Evolutionary conservation across 1,140 invertebrate species (phyloP), one percentile per base, ranked within the genome.

Genomic region (Psilanteris sp.): DNA sequence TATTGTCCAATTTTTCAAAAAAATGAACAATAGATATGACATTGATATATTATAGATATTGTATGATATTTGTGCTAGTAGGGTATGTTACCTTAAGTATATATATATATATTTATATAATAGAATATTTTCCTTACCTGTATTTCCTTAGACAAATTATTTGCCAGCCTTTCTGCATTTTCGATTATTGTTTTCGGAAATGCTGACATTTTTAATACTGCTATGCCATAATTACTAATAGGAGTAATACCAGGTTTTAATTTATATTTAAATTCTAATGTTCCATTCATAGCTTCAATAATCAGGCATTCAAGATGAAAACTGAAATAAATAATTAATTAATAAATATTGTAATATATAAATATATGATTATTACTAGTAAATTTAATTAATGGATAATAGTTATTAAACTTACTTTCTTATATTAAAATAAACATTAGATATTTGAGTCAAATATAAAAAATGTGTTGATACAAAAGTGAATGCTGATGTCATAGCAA

Each of bases 381-480:
- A n/a, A n/a, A n/a, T n/a, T n/a, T n/a, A n/a, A n/a, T n/a, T n/a
- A n/a, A n/a, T n/a, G n/a, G n/a, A n/a, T 14, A 37, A 61, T 31
- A 27, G 18, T 9, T 8, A 54, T 32, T 0, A 24, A 13, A 70
- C 46, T 90, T 90, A 96, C 94, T 94, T 96, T 24, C 90, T 90
- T 18, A 96, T 92, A 85, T 95, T 96, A 11, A 89, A 90, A 85
- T 96, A 96, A 1, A 95, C 70, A 31, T 92, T 90, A 34, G 92
- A 89, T 5, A 98, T 79, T 83, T 92, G 91, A 0, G 93, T 93
- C 8, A 97, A 82, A 41, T 92, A 92, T 16, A 90, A 84, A 83
- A 94, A 96, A 86, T 98, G 96, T 1, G 96, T 97, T 0, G 95
- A 93, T 66, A 95, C 92, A 73, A 96, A 93, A 2, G 92, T 91